Conservation (phyloP, 2,113 vertebrate species). For the Lutjanus erythropterus region DNA sequence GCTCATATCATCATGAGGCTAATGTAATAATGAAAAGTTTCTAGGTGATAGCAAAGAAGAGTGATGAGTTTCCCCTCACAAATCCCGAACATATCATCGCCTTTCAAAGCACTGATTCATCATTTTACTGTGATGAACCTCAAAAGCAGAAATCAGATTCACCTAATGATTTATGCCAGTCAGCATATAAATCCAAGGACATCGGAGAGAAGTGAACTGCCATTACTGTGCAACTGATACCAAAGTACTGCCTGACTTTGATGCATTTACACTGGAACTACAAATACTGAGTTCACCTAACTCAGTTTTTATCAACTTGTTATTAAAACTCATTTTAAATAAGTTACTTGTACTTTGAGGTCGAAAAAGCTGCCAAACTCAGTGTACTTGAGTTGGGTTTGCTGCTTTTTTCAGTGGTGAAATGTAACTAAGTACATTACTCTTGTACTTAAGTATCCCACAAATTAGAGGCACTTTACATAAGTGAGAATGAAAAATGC, state of each 20-base stretch:
- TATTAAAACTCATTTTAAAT: too few species aligned
- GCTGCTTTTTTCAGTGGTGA: too few species aligned
- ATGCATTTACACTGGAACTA: neutral
- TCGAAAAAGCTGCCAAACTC: too few species aligned
- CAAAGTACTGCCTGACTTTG: neutral
- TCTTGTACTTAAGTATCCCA: too few species aligned
- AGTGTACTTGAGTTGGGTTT: too few species aligned
- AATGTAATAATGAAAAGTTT: neutral
- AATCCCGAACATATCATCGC: neutral
- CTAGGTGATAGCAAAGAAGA: neutral
- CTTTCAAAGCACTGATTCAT: constrained; percentile 5
- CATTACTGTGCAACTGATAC: neutral
- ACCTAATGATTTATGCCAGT: neutral
- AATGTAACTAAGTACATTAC: too few species aligned
- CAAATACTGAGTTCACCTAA: too few species aligned
- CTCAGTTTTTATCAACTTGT: too few species aligned
- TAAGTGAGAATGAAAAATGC: too few species aligned
- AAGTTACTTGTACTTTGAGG: too few species aligned
- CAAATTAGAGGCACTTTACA: too few species aligned
- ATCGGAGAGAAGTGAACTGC: neutral
- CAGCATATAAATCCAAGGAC: neutral
- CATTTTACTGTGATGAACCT: neutral
- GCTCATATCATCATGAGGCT: neutral
- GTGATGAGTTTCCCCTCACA: neutral
- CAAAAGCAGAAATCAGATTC: constrained; percentile 21